Conservation (phyloP, 2,113 vertebrate species). For the Actinemys pallida region DNA sequence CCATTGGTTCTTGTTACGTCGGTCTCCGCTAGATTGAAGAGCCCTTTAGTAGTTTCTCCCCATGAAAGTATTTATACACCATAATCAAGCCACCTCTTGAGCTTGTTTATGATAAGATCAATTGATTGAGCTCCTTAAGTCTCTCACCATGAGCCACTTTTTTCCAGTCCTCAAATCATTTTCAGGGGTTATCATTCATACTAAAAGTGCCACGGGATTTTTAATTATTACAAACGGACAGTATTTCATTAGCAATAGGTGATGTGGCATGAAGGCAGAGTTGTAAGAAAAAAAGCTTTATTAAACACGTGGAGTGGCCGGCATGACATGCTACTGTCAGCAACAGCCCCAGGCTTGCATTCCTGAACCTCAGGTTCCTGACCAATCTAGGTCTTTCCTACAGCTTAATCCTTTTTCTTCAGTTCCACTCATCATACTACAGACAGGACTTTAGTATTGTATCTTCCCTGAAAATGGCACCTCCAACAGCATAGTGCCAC, state of each 20-base stretch:
- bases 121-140: neutral
- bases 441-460: rapidly evolving
- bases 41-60: neutral
- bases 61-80: slow-evolving; percentile 6
- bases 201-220: neutral
- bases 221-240: slow-evolving; percentile 8
- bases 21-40: neutral
- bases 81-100: neutral
- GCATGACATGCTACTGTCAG: neutral
- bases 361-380: neutral
- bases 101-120: slow-evolving; percentile 9
- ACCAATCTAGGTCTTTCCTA: neutral
- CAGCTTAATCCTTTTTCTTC: neutral
- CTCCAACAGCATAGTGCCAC: rapidly evolving
- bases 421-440: neutral
- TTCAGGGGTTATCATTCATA: slow-evolving; percentile 6
- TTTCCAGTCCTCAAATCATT: neutral
- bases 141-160: neutral
- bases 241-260: neutral
- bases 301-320: neutral
- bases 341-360: neutral
- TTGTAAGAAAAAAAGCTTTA: neutral
- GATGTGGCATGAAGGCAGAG: neutral
- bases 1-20: rapidly evolving
- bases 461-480: neutral